Conservation (phyloP, 2,113 vertebrate genomes). For the Turdus rufiventris region DNA sequence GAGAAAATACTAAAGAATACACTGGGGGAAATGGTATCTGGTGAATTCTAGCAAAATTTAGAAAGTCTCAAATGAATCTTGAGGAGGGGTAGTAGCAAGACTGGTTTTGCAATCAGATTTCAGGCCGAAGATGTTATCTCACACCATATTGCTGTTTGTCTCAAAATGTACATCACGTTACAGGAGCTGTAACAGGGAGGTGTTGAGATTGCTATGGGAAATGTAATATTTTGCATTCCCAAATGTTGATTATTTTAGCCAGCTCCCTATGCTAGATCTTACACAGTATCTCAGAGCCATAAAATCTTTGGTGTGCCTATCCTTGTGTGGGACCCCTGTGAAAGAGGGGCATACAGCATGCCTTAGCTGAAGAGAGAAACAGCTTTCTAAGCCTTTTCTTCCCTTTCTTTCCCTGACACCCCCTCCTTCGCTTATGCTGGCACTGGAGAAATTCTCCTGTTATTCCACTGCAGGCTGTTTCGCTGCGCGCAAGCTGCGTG, state of each 20-base stretch:
- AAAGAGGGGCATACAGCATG: neutral
- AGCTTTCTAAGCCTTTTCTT: neutral
- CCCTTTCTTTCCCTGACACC: slow-evolving; percentile 3
- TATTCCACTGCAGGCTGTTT: slow-evolving; percentile 21
- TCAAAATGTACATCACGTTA: neutral
- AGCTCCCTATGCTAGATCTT: neutral
- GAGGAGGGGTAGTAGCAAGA: neutral
- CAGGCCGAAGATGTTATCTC: neutral
- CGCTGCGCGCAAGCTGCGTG: neutral
- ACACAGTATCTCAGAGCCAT: neutral
- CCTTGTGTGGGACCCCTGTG: neutral
- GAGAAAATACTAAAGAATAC: neutral
- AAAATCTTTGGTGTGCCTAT: neutral
- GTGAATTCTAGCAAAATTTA: neutral
- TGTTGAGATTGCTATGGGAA: slow-evolving; percentile 15
- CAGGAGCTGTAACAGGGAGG: neutral
- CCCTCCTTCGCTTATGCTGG: slow-evolving; percentile 9
- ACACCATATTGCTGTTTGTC: neutral
- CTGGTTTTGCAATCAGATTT: neutral
- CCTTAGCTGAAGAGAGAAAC: neutral
- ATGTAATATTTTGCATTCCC: slow-evolving; percentile 4
- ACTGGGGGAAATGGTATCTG: neutral
- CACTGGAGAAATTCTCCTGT: slow-evolving; percentile 24
- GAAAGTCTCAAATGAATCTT: neutral
- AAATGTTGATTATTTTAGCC: neutral